Percentiles rank a stretch among this genome's conserved stretches.
Evolutionary conservation across 1,140 invertebrate species (phyloP).

Genomic region (Rhagoletis pomonella): DNA sequence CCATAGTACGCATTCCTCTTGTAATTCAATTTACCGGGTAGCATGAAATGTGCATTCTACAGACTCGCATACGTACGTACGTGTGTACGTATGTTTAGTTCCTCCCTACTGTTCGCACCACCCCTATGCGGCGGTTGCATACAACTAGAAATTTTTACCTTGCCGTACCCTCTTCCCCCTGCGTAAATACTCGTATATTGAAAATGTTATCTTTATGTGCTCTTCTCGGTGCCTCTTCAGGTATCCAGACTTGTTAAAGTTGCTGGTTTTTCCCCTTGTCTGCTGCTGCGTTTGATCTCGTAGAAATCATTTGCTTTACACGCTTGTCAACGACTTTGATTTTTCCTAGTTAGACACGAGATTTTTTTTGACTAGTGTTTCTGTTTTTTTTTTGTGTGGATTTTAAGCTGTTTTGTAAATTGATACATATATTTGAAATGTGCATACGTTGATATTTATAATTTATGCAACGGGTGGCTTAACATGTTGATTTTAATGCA

Average conservation of each 20-base stretch:
- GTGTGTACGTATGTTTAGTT: too few relatives aligned
- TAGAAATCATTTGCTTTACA: conserved; percentile 1
- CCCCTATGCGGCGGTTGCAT: too few relatives aligned
- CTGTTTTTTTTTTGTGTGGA: neutral
- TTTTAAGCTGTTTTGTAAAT: neutral
- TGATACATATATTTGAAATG: neutral
- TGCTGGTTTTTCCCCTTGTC: neutral
- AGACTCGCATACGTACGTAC: too few relatives aligned
- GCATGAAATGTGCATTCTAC: too few relatives aligned
- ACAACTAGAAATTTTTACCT: too few relatives aligned
- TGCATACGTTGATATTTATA: neutral
- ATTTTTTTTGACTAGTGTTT: neutral
- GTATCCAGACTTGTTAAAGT: neutral
- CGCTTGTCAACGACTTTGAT: neutral
- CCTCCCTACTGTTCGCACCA: too few relatives aligned
- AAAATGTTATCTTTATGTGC: neutral
- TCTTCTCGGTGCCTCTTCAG: neutral
- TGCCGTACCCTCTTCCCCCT: too few relatives aligned
- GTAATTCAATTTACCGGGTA: too few relatives aligned
- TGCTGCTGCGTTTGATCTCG: neutral
- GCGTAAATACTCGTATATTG: too few relatives aligned
- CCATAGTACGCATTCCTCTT: too few relatives aligned
- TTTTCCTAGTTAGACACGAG: neutral
- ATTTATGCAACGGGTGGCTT: neutral
- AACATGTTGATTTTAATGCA: neutral